phyloP scores from a whole-genome alignment of 2,113 vertebrate genomes.

The Charadrius vociferus region DNA sequence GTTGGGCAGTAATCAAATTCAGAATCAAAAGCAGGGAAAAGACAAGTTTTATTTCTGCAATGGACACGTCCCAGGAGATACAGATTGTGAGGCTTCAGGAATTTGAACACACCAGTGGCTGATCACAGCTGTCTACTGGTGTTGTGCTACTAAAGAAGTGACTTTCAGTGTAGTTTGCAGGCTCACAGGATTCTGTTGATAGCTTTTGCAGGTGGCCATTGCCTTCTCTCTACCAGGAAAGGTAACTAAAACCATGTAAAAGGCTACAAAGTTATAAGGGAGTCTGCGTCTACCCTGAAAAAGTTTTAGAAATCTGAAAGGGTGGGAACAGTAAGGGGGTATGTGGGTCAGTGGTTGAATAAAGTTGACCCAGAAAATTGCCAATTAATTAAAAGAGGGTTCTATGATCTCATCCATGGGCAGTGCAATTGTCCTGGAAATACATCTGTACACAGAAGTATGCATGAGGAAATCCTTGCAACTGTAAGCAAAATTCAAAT shows the following conservation, averaged over 20 bases:
- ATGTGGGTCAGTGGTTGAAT: background rate
- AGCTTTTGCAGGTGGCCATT: background rate
- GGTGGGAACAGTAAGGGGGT: background rate
- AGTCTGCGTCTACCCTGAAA: background rate
- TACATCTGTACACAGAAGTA: background rate
- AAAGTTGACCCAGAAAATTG: background rate
- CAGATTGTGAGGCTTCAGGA: background rate
- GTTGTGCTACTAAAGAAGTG: background rate
- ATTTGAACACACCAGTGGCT: background rate
- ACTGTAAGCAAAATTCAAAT: background rate
- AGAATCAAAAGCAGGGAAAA: background rate
- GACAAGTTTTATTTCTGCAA: background rate
- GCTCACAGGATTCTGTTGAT: background rate
- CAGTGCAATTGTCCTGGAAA: background rate
- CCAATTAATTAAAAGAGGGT: background rate
- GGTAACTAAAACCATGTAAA: background rate
- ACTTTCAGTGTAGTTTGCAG: background rate
- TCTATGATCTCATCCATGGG: accelerated
- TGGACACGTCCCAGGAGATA: background rate
- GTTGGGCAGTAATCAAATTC: background rate
- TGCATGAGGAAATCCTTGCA: background rate
- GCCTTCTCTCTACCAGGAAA: background rate
- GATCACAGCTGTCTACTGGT: background rate
- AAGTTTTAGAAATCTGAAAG: background rate
- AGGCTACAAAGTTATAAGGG: background rate